phyloP scores from a whole-genome alignment of 2,113 vertebrate species.

The Synodontis membranacea region DNA sequence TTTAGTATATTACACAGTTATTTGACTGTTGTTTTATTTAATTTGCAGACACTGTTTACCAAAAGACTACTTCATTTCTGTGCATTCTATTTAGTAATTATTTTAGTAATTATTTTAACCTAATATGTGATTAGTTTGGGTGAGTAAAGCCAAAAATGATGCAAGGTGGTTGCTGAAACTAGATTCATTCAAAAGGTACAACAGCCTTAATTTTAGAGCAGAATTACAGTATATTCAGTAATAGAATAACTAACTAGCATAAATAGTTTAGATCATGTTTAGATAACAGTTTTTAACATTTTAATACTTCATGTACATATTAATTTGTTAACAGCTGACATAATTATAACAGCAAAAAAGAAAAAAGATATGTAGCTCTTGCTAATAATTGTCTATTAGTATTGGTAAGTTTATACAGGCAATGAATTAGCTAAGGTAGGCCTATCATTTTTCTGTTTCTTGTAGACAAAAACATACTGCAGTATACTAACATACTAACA shows the following conservation, averaged over 20 bases:
- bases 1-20: neutral
- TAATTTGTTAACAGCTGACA: neutral
- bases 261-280: neutral
- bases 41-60: neutral
- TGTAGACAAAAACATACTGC: neutral
- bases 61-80: neutral
- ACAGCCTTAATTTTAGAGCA: neutral
- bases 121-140: neutral
- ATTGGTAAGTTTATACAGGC: neutral
- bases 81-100: too few species aligned
- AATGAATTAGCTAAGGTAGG: neutral
- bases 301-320: neutral
- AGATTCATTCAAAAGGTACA: neutral
- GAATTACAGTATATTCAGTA: neutral
- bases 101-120: neutral
- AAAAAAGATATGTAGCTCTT: neutral
- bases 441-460: neutral
- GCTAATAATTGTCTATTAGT: neutral
- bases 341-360: neutral
- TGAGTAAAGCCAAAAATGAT: neutral
- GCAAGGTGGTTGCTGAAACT: neutral
- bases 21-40: neutral
- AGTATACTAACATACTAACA: too few species aligned
- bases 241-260: neutral
- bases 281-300: neutral